These are phyloP conservation scores for Margarornis squamiger DNA, from an alignment of 2,797 vertebrate species.

Conservation along the genomic window DNA sequence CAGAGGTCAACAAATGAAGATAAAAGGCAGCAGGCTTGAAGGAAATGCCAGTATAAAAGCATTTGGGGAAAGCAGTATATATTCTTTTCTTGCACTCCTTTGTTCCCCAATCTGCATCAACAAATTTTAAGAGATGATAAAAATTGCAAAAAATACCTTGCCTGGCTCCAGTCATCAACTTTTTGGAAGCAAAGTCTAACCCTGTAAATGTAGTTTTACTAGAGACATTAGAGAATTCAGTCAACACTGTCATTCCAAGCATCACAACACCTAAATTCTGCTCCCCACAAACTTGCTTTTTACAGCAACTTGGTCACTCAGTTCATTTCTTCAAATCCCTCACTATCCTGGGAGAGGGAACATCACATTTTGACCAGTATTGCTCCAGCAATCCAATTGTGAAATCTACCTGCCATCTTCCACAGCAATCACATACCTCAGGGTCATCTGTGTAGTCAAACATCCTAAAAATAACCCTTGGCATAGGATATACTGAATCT, in stretches of 20 bases:
- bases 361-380: background rate
- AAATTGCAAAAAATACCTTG: background rate
- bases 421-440: conserved; percentile 79
- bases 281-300: background rate
- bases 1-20: background rate
- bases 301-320: background rate
- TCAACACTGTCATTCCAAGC: background rate
- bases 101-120: background rate
- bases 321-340: background rate
- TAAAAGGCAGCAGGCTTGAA: background rate
- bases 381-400: background rate
- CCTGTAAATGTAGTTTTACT: background rate
- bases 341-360: background rate
- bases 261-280: background rate
- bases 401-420: background rate
- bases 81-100: background rate
- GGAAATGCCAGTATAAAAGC: background rate
- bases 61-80: background rate
- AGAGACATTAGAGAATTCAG: background rate
- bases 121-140: background rate
- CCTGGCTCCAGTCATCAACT: background rate
- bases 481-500: conserved; percentile 90
- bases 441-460: conserved; percentile 99
- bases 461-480: conserved; percentile 93
- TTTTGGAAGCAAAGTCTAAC: background rate